Conservation (phyloP, 2,113 vertebrate genomes). For the Pseudolaguvia tuberculata region DNA sequence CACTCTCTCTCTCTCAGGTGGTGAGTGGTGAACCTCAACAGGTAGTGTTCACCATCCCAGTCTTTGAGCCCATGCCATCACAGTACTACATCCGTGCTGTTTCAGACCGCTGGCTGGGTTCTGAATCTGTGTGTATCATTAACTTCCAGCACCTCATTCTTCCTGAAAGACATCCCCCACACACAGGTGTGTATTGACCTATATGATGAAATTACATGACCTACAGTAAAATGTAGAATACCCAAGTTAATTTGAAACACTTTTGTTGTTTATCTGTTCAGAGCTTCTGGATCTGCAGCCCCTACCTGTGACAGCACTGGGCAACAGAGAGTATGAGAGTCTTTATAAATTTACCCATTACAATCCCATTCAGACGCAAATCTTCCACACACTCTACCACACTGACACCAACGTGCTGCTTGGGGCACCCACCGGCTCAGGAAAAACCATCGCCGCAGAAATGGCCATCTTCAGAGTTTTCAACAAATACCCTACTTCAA, state of each 20-base stretch:
- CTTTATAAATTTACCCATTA: constrained; percentile 95
- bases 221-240: background rate
- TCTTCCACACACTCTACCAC: constrained; percentile 96
- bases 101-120: constrained; percentile 93
- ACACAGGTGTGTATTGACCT: constrained; percentile 78
- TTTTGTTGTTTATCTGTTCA: constrained; percentile 51
- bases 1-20: constrained; percentile 69
- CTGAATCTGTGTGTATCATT: constrained; percentile 91
- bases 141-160: constrained; percentile 97
- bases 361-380: constrained; percentile 97
- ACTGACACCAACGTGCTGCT: constrained; percentile 93
- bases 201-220: constrained; percentile 8
- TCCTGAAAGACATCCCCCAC: constrained; percentile 92
- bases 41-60: constrained; percentile 94
- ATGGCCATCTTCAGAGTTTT: constrained; percentile 96
- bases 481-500: constrained; percentile 85
- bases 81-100: constrained; percentile 96
- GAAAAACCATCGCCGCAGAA: constrained; percentile 96
- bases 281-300: constrained; percentile 95
- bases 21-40: constrained; percentile 82
- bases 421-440: constrained; percentile 94
- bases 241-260: too few relatives aligned
- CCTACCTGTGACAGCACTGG: constrained; percentile 83
- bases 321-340: constrained; percentile 78
- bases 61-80: constrained; percentile 94